Evolutionary conservation across 2,888 invertebrate genomes (phyloP).

Genomic region (Tillus elongatus): DNA sequence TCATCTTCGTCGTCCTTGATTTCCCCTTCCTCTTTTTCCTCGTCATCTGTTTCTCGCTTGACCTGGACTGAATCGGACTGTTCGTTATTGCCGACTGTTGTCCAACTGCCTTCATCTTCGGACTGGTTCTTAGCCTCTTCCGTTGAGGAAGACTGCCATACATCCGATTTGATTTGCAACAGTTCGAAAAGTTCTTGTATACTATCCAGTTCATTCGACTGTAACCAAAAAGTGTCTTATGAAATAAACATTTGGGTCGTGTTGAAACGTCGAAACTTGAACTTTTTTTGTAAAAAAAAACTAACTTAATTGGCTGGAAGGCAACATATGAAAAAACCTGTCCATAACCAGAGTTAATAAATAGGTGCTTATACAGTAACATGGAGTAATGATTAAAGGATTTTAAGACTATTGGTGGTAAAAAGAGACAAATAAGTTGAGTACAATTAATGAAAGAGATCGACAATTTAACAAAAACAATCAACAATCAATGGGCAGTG

Average conservation of each 20-base stretch:
- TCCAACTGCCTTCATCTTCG: conserved; percentile 44
- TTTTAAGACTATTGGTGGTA: no score
- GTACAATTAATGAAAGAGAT: no score
- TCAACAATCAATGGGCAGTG: no score
- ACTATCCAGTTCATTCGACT: conserved; percentile 73
- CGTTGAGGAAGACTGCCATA: conserved; percentile 49
- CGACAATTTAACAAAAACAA: no score
- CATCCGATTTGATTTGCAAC: conserved; percentile 76
- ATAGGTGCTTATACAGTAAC: no score
- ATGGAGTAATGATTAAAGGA: no score
- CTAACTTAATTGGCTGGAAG: no score
- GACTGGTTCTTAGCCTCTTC: conserved; percentile 35
- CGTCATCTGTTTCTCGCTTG: conserved; percentile 37
- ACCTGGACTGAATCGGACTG: conserved; percentile 24
- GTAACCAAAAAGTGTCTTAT: conserved; percentile 32
- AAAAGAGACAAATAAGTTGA: no score
- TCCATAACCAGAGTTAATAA: no score
- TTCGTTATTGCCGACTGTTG: conserved; percentile 35
- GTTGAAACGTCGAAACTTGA: neutral
- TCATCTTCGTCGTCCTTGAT: conserved; percentile 42
- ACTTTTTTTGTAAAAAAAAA: no score
- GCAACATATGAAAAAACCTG: no score
- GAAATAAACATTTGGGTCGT: neutral
- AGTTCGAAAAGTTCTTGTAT: conserved; percentile 75
- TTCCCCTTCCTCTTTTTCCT: conserved; percentile 47